These are phyloP conservation scores for Camponotus floridanus DNA, from an alignment of 1,140 invertebrate genomes.

Conservation along the genomic window DNA sequence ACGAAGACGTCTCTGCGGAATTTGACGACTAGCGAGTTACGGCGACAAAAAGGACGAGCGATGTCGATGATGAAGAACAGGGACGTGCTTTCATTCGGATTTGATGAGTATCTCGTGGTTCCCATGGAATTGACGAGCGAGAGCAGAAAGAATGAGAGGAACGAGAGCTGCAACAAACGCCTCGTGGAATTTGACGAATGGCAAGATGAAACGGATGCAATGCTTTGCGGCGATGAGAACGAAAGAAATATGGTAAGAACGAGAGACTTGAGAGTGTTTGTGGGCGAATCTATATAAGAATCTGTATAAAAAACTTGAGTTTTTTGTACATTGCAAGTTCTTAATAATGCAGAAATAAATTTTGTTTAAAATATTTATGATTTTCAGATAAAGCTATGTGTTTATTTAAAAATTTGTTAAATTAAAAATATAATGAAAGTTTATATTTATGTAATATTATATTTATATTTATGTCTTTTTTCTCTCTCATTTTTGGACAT, in stretches of 20 bases:
- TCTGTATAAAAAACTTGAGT: neutral
- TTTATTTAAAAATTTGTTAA: neutral
- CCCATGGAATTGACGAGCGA: conserved; percentile 30
- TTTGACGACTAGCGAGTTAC: conserved; percentile 50
- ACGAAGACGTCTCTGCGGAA: conserved; percentile 47
- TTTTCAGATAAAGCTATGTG: neutral
- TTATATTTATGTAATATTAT: neutral
- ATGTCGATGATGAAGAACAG: conserved; percentile 48
- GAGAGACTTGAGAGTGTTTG: neutral
- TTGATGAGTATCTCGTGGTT: conserved; percentile 54
- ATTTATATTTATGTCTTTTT: neutral
- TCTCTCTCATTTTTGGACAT: neutral
- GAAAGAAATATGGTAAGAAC: conserved; percentile 39
- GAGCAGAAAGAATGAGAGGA: neutral
- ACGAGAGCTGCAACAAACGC: neutral
- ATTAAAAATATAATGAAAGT: neutral
- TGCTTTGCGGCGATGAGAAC: neutral
- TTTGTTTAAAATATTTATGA: neutral
- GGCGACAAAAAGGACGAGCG: conserved; percentile 48
- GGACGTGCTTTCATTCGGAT: conserved; percentile 53
- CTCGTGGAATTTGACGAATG: conserved; percentile 45
- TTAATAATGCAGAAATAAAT: neutral
- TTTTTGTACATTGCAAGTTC: neutral
- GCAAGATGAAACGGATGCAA: conserved; percentile 29
- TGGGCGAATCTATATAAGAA: neutral